Percentiles rank a stretch among this genome's conserved stretches.
Conservation (phyloP, 1,140 invertebrate species). For the Aphidius ervi region DNA sequence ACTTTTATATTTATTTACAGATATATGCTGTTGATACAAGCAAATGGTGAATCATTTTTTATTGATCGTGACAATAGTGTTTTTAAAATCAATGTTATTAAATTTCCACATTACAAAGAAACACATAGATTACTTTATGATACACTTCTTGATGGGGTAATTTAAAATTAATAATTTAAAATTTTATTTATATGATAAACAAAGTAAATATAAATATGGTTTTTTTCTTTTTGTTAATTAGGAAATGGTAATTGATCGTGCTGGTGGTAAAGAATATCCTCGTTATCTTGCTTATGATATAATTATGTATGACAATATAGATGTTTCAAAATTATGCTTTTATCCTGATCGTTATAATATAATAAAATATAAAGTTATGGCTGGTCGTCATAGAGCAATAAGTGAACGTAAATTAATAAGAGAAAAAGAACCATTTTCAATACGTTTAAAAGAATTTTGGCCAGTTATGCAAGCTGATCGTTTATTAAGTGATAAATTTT, state of each 20-base stretch:
- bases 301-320: conserved; percentile 74
- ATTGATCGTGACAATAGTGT: conserved; percentile 93
- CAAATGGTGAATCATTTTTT: conserved; percentile 81
- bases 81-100: conserved; percentile 79
- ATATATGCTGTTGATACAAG: conserved; percentile 95
- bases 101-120: conserved; percentile 76
- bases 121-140: conserved; percentile 66
- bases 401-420: conserved; percentile 70
- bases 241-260: conserved; percentile 88
- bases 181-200: too few species aligned
- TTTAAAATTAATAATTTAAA: conserved; percentile 26
- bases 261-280: conserved; percentile 68
- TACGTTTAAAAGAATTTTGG: conserved; percentile 88
- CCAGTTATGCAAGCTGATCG: conserved; percentile 65
- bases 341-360: conserved; percentile 71
- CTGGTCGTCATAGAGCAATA: conserved; percentile 66
- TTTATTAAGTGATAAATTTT: conserved; percentile 83
- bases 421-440: conserved; percentile 78
- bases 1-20: not conserved
- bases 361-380: conserved; percentile 75
- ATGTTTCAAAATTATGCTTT: conserved; percentile 74
- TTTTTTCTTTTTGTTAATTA: conserved; percentile 40
- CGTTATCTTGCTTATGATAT: conserved; percentile 96
- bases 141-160: conserved; percentile 93
- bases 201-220: too few species aligned